A percentile compares a stretch with the other conserved stretches of the same genome.
phyloP scores from a whole-genome alignment of 2,888 invertebrate species.

The Automeris io region DNA sequence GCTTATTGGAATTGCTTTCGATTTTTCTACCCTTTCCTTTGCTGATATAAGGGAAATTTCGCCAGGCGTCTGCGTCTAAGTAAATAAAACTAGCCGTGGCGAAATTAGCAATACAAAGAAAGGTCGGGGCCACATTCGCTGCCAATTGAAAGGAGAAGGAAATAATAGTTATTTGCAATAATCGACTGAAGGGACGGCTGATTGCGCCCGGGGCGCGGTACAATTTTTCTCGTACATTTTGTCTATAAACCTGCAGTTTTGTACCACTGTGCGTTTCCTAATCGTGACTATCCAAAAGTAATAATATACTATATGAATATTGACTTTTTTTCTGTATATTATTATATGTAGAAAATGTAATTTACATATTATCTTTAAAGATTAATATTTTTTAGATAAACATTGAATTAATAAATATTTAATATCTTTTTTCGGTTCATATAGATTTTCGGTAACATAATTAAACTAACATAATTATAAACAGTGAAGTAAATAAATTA shows the following conservation, averaged over 20 bases:
- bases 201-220: conserved; percentile 60
- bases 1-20: conserved; percentile 15
- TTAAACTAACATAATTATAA: no score
- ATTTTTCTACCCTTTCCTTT: conserved; percentile 9
- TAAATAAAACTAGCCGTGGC: conserved; percentile 53
- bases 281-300: no score
- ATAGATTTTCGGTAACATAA: no score
- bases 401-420: no score
- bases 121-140: conserved; percentile 38
- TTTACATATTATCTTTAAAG: no score
- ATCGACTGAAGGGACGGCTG: conserved; percentile 72
- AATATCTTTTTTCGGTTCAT: no score
- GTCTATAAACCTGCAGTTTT: conserved; percentile 27
- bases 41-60: conserved; percentile 10
- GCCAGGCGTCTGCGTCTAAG: conserved; percentile 17
- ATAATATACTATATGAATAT: no score
- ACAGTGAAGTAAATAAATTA: no score
- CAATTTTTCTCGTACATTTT: conserved; percentile 52
- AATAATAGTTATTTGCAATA: conserved; percentile 71
- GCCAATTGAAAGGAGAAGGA: conserved; percentile 58
- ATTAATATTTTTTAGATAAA: no score
- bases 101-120: conserved; percentile 69
- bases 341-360: no score
- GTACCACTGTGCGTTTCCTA: conserved; percentile 17
- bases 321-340: no score